Conservation (phyloP, 2,797 vertebrate genomes). For the Phalanger gymnotis region DNA sequence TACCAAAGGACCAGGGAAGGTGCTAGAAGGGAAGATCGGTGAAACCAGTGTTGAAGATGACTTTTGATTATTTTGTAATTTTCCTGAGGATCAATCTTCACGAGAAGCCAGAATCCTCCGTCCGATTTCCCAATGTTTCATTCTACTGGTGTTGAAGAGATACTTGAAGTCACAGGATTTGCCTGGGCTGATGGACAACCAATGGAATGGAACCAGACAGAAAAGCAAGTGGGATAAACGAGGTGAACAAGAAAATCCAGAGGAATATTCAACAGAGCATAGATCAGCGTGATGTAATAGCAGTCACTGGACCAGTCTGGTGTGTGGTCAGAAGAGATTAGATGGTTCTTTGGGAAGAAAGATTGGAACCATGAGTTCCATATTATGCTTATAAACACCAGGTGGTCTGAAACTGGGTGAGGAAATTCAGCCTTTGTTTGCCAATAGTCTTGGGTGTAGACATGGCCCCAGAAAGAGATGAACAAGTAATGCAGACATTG, state of each 20-base stretch:
- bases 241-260: neutral
- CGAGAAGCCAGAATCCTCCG: neutral
- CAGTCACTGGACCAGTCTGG: neutral
- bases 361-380: neutral
- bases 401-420: neutral
- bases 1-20: neutral
- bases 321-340: neutral
- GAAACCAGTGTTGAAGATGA: neutral
- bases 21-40: neutral
- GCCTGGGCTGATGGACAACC: slow-evolving; percentile 1
- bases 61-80: neutral
- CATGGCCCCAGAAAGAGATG: neutral
- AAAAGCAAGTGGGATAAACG: neutral
- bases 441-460: neutral
- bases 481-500: neutral
- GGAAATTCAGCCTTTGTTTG: neutral
- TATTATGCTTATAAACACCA: neutral
- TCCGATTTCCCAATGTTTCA: neutral
- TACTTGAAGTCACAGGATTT: neutral
- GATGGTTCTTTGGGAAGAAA: neutral
- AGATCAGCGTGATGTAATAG: neutral
- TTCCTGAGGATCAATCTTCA: neutral
- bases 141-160: neutral
- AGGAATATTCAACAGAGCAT: neutral
- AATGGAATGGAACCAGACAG: neutral